Base-by-base conservation (phyloP, 2,113 vertebrate species). In the Promerops cafer region DNA sequence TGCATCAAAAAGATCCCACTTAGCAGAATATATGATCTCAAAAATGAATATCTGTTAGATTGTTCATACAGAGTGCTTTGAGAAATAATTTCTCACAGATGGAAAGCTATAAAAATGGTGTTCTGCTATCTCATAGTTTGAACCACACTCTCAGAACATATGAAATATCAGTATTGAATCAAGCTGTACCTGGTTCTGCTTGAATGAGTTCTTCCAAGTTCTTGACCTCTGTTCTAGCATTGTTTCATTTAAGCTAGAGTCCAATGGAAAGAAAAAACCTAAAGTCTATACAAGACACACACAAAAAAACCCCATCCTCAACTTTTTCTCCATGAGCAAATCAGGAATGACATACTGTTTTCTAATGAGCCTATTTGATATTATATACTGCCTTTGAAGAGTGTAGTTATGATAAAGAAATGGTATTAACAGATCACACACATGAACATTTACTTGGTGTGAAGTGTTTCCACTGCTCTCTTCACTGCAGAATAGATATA, bases 141-240 rank as follows among this genome's bases (percentile, higher is more conserved):
- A 98, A 97, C 92, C 96, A 90, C 89, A 97, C 81, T 97, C 97
- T 97, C 96, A 96, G 97, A 97, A 93, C 86, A 92, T 92, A 97
- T 98, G 97, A 98, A 98, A 97, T 97, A 97, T 88, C 85, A 23
- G 94, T 97, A 98, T 98, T 98, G 97, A 98, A 97, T 98, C 98
- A 98, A 98, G 97, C 94, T 98, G 97, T 98, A 97, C 96, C 95
- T 98, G 95, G 93, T 97, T 97, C 96, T 8, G 37, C 75, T 85
- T 87, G 96, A 96, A 96, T 86, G 83, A 97, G 78, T 94, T 95
- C 75, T 96, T 98, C 94, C 93, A 98, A 97, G 94, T 95, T 96
- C 96, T 94, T 97, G 96, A 98, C 96, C 97, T 96, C 94, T 97
- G 27, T 97, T 96, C 97, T 95, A 94, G 82, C 91, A 89, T 96